Evolutionary conservation across 1,140 invertebrate species (phyloP).

Genomic region (Sinella curviseta): DNA sequence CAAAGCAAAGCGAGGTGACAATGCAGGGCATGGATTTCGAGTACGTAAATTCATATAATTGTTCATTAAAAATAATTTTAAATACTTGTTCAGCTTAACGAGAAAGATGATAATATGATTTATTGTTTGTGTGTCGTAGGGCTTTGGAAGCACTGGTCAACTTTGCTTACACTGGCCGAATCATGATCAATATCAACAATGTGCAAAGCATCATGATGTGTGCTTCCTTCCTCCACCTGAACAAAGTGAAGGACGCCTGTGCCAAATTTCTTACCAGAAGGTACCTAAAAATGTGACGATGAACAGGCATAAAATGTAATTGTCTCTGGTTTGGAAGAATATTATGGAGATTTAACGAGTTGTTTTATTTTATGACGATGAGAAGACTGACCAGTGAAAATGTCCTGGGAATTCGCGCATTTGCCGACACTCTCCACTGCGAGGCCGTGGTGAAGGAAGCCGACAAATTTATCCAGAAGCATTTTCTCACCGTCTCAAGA

Average conservation of each 20-base stretch:
- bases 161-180: slow-evolving; percentile 81
- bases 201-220: slow-evolving; percentile 84
- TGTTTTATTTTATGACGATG: neutral
- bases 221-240: slow-evolving; percentile 81
- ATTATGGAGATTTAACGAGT: neutral
- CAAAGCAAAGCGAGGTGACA: slow-evolving; percentile 77
- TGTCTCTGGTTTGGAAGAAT: slow-evolving; percentile 6
- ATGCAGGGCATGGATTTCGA: slow-evolving; percentile 77
- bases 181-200: slow-evolving; percentile 76
- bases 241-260: slow-evolving; percentile 79
- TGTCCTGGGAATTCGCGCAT: slow-evolving; percentile 77
- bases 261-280: slow-evolving; percentile 75
- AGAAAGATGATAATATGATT: neutral
- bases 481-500: slow-evolving; percentile 76
- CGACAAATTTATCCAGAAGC: slow-evolving; percentile 79
- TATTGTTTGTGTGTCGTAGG: too few relatives aligned
- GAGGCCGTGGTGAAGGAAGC: slow-evolving; percentile 69
- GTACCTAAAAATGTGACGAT: slow-evolving; percentile 52
- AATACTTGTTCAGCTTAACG: too few relatives aligned
- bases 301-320: slow-evolving; percentile 13
- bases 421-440: slow-evolving; percentile 81
- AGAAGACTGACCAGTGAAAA: slow-evolving; percentile 76
- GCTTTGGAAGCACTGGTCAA: slow-evolving; percentile 81
- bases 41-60: slow-evolving; percentile 60
- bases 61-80: slow-evolving; percentile 2